Percentiles rank a stretch among this genome's conserved stretches.
Conservation (phyloP, 2,113 vertebrate species). For the Upupa epops region DNA sequence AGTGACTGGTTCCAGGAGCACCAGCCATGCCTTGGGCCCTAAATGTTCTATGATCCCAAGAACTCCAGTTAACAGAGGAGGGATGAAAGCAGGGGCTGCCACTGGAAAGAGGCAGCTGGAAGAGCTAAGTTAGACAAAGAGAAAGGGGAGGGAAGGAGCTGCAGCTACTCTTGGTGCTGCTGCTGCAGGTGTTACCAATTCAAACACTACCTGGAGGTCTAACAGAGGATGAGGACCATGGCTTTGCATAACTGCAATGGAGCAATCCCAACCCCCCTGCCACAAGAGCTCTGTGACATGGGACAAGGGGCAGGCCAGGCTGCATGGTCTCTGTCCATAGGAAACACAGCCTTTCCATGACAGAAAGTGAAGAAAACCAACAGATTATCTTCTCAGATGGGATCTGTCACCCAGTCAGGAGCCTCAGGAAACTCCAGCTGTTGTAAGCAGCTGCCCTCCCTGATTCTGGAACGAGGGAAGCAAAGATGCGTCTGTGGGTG, state of each 20-base stretch:
- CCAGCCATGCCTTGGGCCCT: too few relatives aligned
- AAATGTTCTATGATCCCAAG: background rate
- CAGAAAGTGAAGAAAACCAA: background rate
- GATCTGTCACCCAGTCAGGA: background rate
- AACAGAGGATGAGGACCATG: fast-evolving
- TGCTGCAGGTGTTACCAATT: background rate
- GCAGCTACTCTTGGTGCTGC: background rate
- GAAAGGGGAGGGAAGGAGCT: background rate
- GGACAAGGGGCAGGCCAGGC: background rate
- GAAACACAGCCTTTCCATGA: background rate
- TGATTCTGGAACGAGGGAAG: background rate
- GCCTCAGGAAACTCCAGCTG: background rate
- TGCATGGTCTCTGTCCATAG: background rate
- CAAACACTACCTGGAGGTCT: background rate
- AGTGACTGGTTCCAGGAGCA: too few relatives aligned
- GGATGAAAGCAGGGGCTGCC: background rate
- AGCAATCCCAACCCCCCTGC: fast-evolving
- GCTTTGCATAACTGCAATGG: background rate
- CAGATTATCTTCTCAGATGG: background rate
- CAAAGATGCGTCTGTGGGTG: background rate
- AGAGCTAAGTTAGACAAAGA: background rate
- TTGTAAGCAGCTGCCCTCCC: background rate
- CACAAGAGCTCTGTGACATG: background rate
- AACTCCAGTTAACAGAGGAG: background rate
- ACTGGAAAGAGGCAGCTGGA: background rate